Conservation (phyloP, 2,113 vertebrate species). For the Accipiter cooperii region DNA sequence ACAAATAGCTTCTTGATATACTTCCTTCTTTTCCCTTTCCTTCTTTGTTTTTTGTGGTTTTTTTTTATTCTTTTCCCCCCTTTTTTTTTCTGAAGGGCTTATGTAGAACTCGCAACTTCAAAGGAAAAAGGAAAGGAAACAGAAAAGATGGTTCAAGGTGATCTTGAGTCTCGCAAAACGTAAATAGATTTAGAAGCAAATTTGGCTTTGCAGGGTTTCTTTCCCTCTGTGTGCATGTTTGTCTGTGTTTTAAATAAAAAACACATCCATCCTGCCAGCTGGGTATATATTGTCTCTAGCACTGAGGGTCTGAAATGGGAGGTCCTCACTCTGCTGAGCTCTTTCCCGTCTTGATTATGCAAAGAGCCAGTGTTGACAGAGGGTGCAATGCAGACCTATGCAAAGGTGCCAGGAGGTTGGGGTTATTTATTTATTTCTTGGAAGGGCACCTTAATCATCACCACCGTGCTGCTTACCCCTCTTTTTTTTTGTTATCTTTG, state of each 20-base stretch:
- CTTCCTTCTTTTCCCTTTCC: background rate
- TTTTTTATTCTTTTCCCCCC: no score
- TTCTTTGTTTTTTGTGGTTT: no score
- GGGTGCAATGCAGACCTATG: background rate
- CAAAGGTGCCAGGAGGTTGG: background rate
- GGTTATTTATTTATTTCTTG: slow-evolving; percentile 4
- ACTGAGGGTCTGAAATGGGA: background rate
- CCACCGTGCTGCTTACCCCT: background rate
- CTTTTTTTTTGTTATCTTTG: background rate
- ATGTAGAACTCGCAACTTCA: background rate
- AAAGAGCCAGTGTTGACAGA: background rate
- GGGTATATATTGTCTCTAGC: background rate
- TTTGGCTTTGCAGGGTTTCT: background rate
- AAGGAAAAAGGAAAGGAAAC: background rate
- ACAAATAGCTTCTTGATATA: background rate
- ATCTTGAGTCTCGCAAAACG: background rate
- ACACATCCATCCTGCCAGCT: background rate
- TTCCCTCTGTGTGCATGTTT: background rate
- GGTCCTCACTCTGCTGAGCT: background rate
- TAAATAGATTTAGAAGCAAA: background rate
- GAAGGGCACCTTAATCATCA: slow-evolving; percentile 23
- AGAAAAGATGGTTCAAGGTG: background rate
- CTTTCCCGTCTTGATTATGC: background rate
- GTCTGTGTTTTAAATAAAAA: background rate
- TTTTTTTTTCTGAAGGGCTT: background rate